A percentile compares a stretch with the other conserved stretches of the same genome.
Evolutionary conservation across 2,113 vertebrate genomes (phyloP).

Genomic region (Pelmatolapia mariae): DNA sequence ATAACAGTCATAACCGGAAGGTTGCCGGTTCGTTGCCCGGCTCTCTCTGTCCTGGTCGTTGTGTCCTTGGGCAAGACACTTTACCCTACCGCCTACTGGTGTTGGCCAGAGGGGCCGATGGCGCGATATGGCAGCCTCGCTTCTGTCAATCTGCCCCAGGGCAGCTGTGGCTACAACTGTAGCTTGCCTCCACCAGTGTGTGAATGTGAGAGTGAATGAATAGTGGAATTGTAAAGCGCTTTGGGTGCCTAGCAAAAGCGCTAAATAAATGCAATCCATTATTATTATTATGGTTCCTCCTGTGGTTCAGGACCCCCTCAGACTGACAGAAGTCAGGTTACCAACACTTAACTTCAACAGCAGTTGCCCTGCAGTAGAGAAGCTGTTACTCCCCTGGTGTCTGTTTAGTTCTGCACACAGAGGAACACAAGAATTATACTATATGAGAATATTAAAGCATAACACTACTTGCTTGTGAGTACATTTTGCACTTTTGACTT

Average conservation of each 20-base stretch:
- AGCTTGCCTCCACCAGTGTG: neutral
- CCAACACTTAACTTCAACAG: neutral
- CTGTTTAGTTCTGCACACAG: neutral
- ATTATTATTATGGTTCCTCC: neutral
- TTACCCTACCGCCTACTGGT: neutral
- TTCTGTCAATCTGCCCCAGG: neutral
- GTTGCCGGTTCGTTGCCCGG: rapidly evolving
- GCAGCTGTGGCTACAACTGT: neutral
- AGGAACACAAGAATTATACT: neutral
- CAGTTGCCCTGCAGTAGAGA: neutral
- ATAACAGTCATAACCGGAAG: neutral
- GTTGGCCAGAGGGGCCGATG: neutral
- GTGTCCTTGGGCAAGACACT: neutral
- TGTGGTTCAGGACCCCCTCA: neutral
- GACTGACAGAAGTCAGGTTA: neutral
- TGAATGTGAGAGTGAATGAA: neutral
- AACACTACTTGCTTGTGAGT: neutral
- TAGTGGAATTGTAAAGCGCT: neutral
- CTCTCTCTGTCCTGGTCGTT: neutral
- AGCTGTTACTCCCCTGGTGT: neutral
- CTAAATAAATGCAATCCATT: neutral
- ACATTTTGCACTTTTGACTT: neutral
- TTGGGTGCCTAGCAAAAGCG: neutral
- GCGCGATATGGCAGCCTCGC: rapidly evolving
- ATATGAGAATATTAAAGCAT: neutral